These are phyloP conservation scores for Caenorhabditis tropicalis DNA, from an alignment of 1,140 invertebrate species.

Conservation along the genomic window DNA sequence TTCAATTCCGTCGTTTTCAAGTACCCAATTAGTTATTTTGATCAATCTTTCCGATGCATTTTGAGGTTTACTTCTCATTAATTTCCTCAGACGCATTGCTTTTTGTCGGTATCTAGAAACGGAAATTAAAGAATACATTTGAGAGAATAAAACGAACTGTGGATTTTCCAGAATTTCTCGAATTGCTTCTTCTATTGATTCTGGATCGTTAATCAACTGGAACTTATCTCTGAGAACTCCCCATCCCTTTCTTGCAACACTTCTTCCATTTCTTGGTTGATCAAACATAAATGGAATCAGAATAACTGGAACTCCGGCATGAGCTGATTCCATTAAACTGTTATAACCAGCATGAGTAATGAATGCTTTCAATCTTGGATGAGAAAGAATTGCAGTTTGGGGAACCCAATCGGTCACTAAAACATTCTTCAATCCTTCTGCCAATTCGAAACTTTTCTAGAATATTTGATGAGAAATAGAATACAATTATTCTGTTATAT, in stretches of 20 bases:
- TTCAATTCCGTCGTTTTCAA: slow-evolving; percentile 31
- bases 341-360: slow-evolving; percentile 74
- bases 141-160: background rate
- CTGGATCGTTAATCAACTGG: background rate
- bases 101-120: slow-evolving; percentile 5
- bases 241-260: slow-evolving; percentile 54
- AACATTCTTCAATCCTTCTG: slow-evolving; percentile 48
- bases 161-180: background rate
- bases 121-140: background rate
- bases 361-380: slow-evolving; percentile 65
- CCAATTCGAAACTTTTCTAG: slow-evolving; percentile 22
- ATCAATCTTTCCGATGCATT: background rate
- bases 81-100: background rate
- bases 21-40: slow-evolving; percentile 22
- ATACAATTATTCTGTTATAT: background rate
- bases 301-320: slow-evolving; percentile 74
- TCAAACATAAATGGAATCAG: slow-evolving; percentile 74
- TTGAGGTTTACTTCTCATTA: background rate
- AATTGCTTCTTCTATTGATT: background rate
- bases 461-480: no score
- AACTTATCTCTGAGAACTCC: slow-evolving; percentile 75
- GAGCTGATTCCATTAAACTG: slow-evolving; percentile 74
- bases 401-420: slow-evolving; percentile 49
- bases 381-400: slow-evolving; percentile 51
- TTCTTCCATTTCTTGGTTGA: slow-evolving; percentile 63